Base-by-base conservation (phyloP, 2,797 vertebrate species). In the Sebastes taczanowskii region DNA sequence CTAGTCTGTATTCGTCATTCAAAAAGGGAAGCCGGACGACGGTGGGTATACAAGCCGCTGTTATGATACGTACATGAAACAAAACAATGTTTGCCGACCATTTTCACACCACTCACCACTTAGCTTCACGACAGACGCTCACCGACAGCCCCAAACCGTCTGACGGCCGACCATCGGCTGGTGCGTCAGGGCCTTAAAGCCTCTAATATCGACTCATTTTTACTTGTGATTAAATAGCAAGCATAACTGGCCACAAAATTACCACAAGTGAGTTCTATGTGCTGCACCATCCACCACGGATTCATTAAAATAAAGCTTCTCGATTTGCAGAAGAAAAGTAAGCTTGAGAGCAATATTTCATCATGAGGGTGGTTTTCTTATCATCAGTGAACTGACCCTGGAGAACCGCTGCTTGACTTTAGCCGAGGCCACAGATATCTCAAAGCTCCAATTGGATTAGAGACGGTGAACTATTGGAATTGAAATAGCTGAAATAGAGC, bases 371-470 rank as follows among this genome's bases (percentile, higher is more conserved):
- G 74, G 35, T 53, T 82, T 84, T 74, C 77, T 83, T 81, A 86
- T 68, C 52, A 3, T 35, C 46, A 7, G 20, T 25, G 81, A 34
- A 56, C 74, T 85, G 72, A 89, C 87, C 79, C 71, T 10, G 11
- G 34, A 78, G 71, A 65, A 65, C 71, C 69, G 3, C 77, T 52
- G 34, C 80, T 80, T 79, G 68, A 82, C 74, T 81, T 83, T 56
- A 59, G 61, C 83, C 49, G 61, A 59, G 83, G 80, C 86, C 80
- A 58, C 62, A 74, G 77, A 83, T 80, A 82, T 82, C 87, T 90
- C 68, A 85, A 58, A 86, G 87, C 87, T 83, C 80, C 81, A 83
- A 87, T 79, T 86, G 88, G 91, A 91, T 92, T 90, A 88, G 82
- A 80, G 77, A 82, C 80, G 85, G 60, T 79, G 89, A 86, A 84